A percentile compares a stretch with the other conserved stretches of the same genome.
These are phyloP conservation scores for Dendrocincla fuliginosa DNA, from an alignment of 2,797 vertebrate genomes.

Conservation along the genomic window DNA sequence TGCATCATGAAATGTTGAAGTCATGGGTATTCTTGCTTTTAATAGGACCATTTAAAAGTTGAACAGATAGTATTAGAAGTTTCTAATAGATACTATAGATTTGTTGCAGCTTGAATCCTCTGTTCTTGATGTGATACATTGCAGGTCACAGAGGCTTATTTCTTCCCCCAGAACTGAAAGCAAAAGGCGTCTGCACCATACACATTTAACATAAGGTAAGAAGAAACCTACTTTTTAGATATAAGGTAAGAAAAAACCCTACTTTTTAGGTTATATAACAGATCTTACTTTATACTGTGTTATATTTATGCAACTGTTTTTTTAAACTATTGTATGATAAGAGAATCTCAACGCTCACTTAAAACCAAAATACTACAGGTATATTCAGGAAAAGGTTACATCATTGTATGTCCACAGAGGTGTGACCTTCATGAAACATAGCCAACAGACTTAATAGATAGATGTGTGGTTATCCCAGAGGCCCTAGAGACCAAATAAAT, in stretches of 20 bases:
- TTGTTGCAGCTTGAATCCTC: not conserved
- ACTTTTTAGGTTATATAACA: not conserved
- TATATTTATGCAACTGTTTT: not conserved
- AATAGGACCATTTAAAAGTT: not conserved
- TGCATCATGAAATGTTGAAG: not conserved
- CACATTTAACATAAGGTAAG: not conserved
- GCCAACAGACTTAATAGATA: not conserved
- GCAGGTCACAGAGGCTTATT: not conserved
- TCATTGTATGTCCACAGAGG: not conserved
- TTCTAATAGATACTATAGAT: not conserved
- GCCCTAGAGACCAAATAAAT: not conserved
- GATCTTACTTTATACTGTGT: not conserved
- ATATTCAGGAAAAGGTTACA: not conserved
- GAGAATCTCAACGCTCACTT: not conserved
- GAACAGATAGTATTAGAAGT: not conserved
- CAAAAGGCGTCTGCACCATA: not conserved
- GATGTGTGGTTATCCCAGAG: not conserved
- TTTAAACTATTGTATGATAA: not conserved
- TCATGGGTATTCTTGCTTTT: not conserved
- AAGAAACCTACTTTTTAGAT: not conserved
- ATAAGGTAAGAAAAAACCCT: not conserved
- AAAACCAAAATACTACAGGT: not conserved
- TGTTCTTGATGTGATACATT: not conserved
- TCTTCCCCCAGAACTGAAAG: not conserved
- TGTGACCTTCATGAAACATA: not conserved